phyloP scores from a whole-genome alignment of 2,113 vertebrate species.

The Macrotis lagotis region DNA sequence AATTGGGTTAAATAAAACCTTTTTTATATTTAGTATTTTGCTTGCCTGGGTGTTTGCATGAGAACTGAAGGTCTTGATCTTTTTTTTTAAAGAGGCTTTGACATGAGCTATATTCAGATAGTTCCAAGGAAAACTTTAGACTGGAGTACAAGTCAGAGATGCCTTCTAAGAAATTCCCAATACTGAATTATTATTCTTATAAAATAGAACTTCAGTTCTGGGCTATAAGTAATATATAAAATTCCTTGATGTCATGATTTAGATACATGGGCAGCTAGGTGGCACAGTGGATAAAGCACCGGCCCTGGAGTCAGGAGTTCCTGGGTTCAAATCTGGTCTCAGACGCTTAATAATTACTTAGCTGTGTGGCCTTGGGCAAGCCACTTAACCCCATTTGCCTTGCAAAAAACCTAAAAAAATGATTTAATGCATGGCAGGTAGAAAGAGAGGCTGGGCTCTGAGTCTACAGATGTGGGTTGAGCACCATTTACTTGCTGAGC shows the following conservation, averaged over 20 bases:
- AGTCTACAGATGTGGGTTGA: not conserved
- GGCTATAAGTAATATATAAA: not conserved
- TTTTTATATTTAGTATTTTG: not conserved
- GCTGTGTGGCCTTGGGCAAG: too few species aligned
- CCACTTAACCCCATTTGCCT: too few species aligned
- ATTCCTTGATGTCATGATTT: not conserved
- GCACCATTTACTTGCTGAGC: not conserved
- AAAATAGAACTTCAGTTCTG: not conserved
- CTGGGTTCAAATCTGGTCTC: too few species aligned
- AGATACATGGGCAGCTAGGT: too few species aligned
- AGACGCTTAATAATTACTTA: too few species aligned
- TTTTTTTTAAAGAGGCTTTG: not conserved
- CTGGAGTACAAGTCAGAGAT: not conserved
- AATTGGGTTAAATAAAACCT: not conserved
- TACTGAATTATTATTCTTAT: not conserved
- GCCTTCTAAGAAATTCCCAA: not conserved
- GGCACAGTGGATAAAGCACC: too few species aligned
- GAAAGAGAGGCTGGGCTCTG: not conserved
- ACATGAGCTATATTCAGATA: not conserved
- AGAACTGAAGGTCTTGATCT: not conserved
- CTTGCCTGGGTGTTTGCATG: not conserved
- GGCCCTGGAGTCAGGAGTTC: too few species aligned
- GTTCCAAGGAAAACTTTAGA: not conserved
- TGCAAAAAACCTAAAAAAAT: too few species aligned
- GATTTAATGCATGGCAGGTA: too few species aligned